Percentiles rank a stretch among this genome's conserved stretches.
phyloP scores from a whole-genome alignment of 2,888 invertebrate species.

The Drosophila limbata region DNA sequence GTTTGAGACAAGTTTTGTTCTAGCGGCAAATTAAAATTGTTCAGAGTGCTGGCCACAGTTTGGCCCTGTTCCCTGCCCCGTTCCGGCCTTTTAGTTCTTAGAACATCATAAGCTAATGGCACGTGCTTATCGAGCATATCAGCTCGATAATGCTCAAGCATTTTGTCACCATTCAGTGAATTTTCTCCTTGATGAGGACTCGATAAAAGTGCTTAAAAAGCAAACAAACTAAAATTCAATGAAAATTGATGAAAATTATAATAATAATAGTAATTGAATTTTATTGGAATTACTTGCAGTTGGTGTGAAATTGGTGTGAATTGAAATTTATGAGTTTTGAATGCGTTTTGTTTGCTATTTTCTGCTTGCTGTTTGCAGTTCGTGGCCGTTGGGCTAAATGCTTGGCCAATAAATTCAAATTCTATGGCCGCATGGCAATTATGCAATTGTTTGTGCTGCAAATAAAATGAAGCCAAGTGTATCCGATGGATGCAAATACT shows the following conservation, averaged over 20 bases:
- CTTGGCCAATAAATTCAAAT: conserved; percentile 66
- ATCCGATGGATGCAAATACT: conserved; percentile 61
- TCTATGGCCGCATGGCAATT: conserved; percentile 68
- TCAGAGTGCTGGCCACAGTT: conserved; percentile 32
- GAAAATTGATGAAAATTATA: conserved; percentile 4
- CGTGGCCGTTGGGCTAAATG: conserved; percentile 46
- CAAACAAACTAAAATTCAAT: not conserved
- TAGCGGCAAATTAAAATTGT: conserved; percentile 72
- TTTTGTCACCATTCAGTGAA: conserved; percentile 65
- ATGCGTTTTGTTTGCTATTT: conserved; percentile 40
- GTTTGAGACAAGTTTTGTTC: conserved; percentile 56
- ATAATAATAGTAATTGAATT: conserved; percentile 45
- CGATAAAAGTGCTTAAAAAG: conserved; percentile 45
- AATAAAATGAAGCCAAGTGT: conserved; percentile 71
- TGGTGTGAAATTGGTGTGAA: conserved; percentile 47
- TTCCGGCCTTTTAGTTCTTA: not conserved
- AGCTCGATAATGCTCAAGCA: conserved; percentile 50
- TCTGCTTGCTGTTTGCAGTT: conserved; percentile 18
- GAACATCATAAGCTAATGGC: conserved; percentile 60
- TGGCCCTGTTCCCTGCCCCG: not conserved
- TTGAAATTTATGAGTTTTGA: conserved; percentile 46
- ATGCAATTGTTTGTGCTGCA: conserved; percentile 79
- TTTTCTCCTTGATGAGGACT: conserved; percentile 25
- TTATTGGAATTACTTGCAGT: conserved; percentile 22
- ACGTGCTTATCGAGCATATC: conserved; percentile 77